Conservation (phyloP, 2,888 invertebrate genomes). For the Serripes groenlandicus region DNA sequence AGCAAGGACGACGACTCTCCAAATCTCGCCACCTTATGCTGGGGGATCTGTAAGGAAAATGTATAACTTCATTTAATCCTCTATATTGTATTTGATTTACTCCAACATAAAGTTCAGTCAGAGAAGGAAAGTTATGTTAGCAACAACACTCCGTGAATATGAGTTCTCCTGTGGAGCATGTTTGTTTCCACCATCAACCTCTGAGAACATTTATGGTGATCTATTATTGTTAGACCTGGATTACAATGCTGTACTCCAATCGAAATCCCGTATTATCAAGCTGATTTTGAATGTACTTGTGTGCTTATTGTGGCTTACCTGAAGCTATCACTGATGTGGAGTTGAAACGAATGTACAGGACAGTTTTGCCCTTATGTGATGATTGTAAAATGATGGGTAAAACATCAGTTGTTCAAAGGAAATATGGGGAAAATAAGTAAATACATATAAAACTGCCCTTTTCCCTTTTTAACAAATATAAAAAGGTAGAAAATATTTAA, state of each 20-base stretch:
- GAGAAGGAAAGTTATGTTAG: conserved; percentile 14
- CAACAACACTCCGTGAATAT: background rate
- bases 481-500: too few relatives aligned
- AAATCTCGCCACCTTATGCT: too few relatives aligned
- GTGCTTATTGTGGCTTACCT: conserved; percentile 17
- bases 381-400: background rate
- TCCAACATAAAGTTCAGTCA: background rate
- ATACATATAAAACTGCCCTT: too few relatives aligned
- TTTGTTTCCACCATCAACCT: background rate
- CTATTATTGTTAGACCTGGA: background rate
- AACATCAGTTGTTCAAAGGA: background rate
- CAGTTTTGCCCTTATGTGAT: conserved; percentile 24
- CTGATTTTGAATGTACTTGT: background rate
- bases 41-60: too few relatives aligned
- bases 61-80: too few relatives aligned
- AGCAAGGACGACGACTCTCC: too few relatives aligned
- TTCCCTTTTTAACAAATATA: too few relatives aligned
- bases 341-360: conserved; percentile 8
- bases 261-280: conserved; percentile 7
- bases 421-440: background rate
- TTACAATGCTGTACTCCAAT: background rate
- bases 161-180: conserved; percentile 25
- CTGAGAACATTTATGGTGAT: background rate
- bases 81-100: too few relatives aligned
- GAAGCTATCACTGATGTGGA: background rate